phyloP scores from a whole-genome alignment of 2,888 invertebrate species.

The Drosophila limbata region DNA sequence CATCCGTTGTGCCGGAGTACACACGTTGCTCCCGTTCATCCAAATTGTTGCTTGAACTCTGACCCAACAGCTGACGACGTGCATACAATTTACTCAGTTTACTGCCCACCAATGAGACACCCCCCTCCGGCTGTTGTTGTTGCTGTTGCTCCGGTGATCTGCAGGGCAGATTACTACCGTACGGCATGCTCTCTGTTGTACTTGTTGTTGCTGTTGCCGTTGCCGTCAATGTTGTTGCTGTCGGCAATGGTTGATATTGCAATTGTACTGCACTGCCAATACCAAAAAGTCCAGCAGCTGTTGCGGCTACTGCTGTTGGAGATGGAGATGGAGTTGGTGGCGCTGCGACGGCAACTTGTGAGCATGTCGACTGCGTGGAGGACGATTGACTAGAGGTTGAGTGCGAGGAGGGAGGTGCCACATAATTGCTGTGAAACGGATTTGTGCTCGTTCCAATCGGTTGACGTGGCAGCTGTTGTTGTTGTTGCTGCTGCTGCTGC shows the following conservation, averaged over 20 bases:
- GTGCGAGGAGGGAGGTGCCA: constrained; percentile 78
- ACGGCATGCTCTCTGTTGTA: background rate
- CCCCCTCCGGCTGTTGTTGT: constrained; percentile 26
- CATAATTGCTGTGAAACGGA: constrained; percentile 84
- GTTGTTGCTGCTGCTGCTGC: constrained; percentile 11
- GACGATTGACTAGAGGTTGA: constrained; percentile 85
- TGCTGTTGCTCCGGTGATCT: constrained; percentile 28
- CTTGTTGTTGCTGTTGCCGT: constrained; percentile 15
- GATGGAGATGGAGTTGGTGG: constrained; percentile 16
- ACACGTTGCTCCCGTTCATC: constrained; percentile 48
- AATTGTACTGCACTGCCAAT: constrained; percentile 64
- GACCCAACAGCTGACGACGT: constrained; percentile 64
- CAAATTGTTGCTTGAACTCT: constrained; percentile 55
- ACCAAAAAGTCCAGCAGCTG: constrained; percentile 69
- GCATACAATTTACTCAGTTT: constrained; percentile 71
- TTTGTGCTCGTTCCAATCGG: constrained; percentile 73
- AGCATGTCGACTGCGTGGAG: constrained; percentile 78
- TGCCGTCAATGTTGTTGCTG: constrained; percentile 27
- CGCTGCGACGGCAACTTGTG: constrained; percentile 61
- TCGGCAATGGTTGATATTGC: constrained; percentile 81
- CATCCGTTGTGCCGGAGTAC: constrained; percentile 45
- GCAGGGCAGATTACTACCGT: constrained; percentile 26
- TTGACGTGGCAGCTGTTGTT: constrained; percentile 53
- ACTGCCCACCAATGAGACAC: constrained; percentile 42
- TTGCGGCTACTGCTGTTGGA: constrained; percentile 37